These are phyloP conservation scores for Lithosia quadra DNA, from an alignment of 2,888 invertebrate genomes.

Conservation along the genomic window DNA sequence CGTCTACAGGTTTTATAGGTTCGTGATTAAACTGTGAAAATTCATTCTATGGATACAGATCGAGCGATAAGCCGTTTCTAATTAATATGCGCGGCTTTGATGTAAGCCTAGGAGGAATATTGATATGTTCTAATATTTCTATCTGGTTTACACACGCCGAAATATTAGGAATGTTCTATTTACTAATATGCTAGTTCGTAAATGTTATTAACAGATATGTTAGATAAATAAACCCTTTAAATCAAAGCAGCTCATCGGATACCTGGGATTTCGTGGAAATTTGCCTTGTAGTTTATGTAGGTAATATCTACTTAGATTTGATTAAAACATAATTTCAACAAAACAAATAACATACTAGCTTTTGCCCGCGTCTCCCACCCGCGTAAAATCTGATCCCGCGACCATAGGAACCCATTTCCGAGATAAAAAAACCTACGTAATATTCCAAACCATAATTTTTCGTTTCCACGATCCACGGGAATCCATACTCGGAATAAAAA, in stretches of 20 bases:
- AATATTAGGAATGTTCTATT: slow-evolving; percentile 8
- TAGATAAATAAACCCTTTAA: slow-evolving; percentile 10
- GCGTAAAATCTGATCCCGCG: no score
- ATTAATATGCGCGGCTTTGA: slow-evolving; percentile 60
- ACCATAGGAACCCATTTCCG: no score
- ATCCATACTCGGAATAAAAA: no score
- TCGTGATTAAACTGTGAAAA: not conserved
- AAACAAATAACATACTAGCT: no score
- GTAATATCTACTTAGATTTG: not conserved
- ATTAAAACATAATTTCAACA: not conserved
- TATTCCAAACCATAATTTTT: no score
- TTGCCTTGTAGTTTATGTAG: not conserved
- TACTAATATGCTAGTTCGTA: slow-evolving; percentile 13
- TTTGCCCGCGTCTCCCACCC: no score
- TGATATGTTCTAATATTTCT: slow-evolving; percentile 51
- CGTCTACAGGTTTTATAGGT: no score
- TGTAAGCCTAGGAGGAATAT: slow-evolving; percentile 53
- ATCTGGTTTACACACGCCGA: slow-evolving; percentile 24
- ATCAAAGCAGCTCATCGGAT: slow-evolving; percentile 6
- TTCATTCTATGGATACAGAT: slow-evolving; percentile 49
- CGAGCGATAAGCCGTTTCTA: slow-evolving; percentile 59
- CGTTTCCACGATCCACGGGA: no score
- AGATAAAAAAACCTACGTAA: no score
- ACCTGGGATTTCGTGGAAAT: not conserved
- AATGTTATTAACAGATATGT: slow-evolving; percentile 30